Base-by-base conservation (phyloP, 2,888 invertebrate genomes). In the Thymelicus sylvestris region DNA sequence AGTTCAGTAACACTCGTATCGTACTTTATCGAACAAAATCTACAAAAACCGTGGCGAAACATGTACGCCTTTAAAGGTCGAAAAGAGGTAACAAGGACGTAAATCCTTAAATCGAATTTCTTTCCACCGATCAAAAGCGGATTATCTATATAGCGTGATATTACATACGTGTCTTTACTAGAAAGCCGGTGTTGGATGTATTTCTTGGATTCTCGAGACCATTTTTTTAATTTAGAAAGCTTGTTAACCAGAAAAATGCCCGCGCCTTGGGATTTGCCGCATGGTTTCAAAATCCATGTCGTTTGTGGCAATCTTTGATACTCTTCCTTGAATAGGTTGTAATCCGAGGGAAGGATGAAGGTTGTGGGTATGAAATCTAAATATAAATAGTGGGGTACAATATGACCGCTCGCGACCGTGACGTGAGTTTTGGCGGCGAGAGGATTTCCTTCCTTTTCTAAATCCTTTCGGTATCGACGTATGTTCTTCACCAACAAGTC, bases 221-320 rank as follows among this genome's bases (percentile, higher is more conserved):
- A 98, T 85, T 97, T 96, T 84, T 98, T 98, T 72, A 99, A 91
- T 91, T 98, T 98, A 4, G 98, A 98, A 73, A 99, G 92, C 93
- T 98, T 98, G 87, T 99, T 99, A 79, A 99, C 98, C 70, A 99
- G 94, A 87, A 98, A 98, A 83, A 99, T 99, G 52, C 99, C 99
- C n/a, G 97, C 96, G 1, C 98, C 98, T 86, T 97, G 97, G 0
- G 98, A 98, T 91, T 98, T 97, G 41, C 98, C 98, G 86, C 98
- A 98, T 0, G 99, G 99, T 86, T 99, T 99, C 97, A 99, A 98
- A 76, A 99, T 99, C 99, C 99, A 99, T 0, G 98, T 99, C 79
- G 97, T 97, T 84, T 97, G 97, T 0, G 98, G 98, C 76, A 97
- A 97, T 91, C 98, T 98, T 67, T 98, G 95, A 86, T 98, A 99